Percentiles rank a stretch among this genome's conserved stretches.
Evolutionary conservation across 37 sponge, comb jelly and placozoan genomes (phyloP).

Genomic region (Tethya wilhelma): DNA sequence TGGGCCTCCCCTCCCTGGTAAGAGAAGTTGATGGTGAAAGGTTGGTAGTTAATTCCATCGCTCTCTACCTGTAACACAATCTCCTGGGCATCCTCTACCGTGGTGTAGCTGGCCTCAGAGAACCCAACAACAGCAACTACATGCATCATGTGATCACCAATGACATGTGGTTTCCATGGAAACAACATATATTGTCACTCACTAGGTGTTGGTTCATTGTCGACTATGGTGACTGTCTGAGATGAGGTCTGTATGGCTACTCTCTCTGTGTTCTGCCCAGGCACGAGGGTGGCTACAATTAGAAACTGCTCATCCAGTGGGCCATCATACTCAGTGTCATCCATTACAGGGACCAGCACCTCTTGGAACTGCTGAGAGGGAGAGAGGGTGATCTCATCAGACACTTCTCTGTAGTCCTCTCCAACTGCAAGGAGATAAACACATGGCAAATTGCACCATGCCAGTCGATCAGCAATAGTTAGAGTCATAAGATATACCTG

Average conservation of each 20-base stretch:
- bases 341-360: neutral
- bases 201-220: constrained; percentile 40
- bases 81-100: neutral
- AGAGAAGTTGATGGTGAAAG: neutral
- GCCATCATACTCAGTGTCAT: constrained; percentile 19
- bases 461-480: neutral
- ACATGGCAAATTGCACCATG: neutral
- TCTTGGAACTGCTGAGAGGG: neutral
- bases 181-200: neutral
- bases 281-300: neutral
- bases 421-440: neutral
- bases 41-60: neutral
- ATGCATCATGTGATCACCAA: neutral
- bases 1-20: neutral
- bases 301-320: neutral
- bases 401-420: constrained; percentile 4
- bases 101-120: neutral
- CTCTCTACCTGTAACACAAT: neutral
- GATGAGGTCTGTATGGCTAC: neutral
- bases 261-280: too few species aligned
- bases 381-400: neutral
- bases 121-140: neutral
- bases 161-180: neutral
- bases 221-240: neutral
- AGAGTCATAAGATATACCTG: neutral